These are phyloP conservation scores for Glaucomys volans DNA, from an alignment of 2,113 vertebrate species.

Conservation along the genomic window DNA sequence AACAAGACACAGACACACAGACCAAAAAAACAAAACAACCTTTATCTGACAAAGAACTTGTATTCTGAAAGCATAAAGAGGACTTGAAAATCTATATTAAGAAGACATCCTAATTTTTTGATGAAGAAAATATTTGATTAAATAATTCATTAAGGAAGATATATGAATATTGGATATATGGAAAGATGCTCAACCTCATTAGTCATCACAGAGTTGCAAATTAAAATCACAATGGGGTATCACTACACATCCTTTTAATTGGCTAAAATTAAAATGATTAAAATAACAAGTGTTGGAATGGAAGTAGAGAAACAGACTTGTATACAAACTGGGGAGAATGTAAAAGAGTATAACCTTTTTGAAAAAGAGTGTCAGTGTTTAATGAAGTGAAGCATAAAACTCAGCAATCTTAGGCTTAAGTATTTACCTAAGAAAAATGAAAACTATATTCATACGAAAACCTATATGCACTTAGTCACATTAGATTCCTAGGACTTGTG, in stretches of 20 bases:
- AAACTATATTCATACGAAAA: neutral
- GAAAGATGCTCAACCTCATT: neutral
- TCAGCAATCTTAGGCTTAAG: neutral
- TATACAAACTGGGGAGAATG: neutral
- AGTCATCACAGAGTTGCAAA: neutral
- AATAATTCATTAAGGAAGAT: neutral
- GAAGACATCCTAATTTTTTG: neutral
- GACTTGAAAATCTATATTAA: neutral
- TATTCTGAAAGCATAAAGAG: neutral
- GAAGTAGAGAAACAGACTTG: neutral
- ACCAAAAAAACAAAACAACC: neutral
- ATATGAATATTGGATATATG: neutral
- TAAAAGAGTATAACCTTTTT: neutral
- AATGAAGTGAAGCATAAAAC: neutral
- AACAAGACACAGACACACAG: neutral
- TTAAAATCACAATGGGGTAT: neutral
- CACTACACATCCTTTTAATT: neutral
- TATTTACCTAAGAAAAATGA: neutral
- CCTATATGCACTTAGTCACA: neutral
- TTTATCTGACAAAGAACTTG: neutral
- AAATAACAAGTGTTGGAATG: neutral
- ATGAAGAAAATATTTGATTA: neutral
- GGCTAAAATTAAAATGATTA: neutral
- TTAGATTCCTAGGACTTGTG: neutral
- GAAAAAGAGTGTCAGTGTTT: neutral